Percentiles rank a stretch among this genome's conserved stretches.
Conservation (phyloP, 2,113 vertebrate genomes). For the Peromyscus polionotus region DNA sequence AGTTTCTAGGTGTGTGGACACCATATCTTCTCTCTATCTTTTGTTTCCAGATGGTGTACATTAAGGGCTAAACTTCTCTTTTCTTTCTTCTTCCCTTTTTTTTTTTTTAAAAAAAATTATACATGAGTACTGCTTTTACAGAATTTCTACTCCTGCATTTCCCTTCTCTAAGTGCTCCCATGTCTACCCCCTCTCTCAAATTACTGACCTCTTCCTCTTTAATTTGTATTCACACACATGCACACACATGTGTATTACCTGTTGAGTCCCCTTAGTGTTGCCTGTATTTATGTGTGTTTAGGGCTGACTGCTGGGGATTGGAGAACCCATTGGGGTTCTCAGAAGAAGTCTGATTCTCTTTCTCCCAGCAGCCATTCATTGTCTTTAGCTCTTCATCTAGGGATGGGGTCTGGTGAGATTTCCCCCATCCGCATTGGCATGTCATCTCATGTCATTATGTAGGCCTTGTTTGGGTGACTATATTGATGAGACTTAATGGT, state of each 20-base stretch:
- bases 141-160: not conserved
- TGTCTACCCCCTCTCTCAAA: too few species aligned
- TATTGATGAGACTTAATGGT: not conserved
- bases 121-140: not conserved
- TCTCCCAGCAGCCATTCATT: not conserved
- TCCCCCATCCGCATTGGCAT: too few species aligned
- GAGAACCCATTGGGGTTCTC: not conserved
- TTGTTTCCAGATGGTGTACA: not conserved
- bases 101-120: not conserved
- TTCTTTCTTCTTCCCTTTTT: not conserved
- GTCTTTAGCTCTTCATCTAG: not conserved
- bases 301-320: not conserved
- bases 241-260: not conserved
- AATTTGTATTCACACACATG: not conserved
- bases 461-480: not conserved
- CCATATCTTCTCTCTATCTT: not conserved
- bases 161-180: not conserved
- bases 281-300: not conserved
- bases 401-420: not conserved
- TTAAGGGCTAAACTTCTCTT: not conserved
- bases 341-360: not conserved
- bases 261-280: not conserved
- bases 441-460: not conserved
- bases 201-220: not conserved
- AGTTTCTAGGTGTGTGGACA: not conserved